Evolutionary conservation across 2,113 vertebrate genomes (phyloP).

Genomic region (Aphelocoma coerulescens): DNA sequence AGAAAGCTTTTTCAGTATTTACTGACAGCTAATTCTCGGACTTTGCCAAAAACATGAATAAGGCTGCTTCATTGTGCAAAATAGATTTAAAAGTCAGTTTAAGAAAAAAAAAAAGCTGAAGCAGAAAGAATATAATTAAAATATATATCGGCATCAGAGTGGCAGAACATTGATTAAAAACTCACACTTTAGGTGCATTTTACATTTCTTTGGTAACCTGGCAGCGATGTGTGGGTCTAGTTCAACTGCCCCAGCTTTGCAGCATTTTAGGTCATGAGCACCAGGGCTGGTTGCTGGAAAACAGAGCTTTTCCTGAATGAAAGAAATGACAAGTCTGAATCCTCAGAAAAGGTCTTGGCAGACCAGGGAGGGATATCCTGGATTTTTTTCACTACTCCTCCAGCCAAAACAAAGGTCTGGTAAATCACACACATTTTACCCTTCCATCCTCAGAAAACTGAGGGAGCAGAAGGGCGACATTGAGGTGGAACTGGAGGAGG

Average conservation of each 20-base stretch:
- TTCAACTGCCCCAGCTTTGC: neutral
- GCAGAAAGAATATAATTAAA: neutral
- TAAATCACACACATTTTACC: neutral
- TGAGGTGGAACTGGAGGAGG: conserved; percentile 31
- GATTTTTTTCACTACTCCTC: neutral
- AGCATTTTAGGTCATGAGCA: neutral
- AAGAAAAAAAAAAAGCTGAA: neutral
- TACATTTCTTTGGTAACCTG: neutral
- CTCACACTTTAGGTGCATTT: neutral
- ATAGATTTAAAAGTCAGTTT: neutral
- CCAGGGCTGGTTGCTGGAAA: neutral
- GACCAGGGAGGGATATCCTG: neutral
- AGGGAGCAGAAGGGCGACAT: conserved; percentile 46
- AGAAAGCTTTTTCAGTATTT: neutral
- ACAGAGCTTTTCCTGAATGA: neutral
- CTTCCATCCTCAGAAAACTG: conserved; percentile 70
- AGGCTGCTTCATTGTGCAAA: neutral
- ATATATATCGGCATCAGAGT: neutral
- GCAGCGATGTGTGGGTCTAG: neutral
- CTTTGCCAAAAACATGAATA: neutral
- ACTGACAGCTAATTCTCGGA: neutral
- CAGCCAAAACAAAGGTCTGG: neutral
- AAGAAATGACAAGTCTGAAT: neutral
- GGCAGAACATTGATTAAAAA: neutral
- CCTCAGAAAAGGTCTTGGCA: accelerated